These are phyloP conservation scores for Sebastolobus alascanus DNA, from an alignment of 2,797 vertebrate species.

Conservation along the genomic window DNA sequence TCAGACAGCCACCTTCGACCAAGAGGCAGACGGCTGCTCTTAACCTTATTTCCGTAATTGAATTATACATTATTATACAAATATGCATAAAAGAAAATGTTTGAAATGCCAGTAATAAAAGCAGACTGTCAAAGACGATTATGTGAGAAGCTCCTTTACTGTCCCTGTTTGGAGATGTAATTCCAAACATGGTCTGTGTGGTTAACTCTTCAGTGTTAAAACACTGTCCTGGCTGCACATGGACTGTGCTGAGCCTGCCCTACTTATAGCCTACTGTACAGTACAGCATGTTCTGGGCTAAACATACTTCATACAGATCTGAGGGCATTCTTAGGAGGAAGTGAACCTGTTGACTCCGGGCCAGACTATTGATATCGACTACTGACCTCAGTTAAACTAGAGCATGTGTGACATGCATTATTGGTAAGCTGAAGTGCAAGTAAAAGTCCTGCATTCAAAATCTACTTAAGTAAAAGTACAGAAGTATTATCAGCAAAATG, in stretches of 20 bases:
- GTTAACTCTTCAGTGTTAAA: not conserved
- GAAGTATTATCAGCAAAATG: too few species aligned
- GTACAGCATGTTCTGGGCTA: not conserved
- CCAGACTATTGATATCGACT: not conserved
- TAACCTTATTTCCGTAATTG: slow-evolving; percentile 50
- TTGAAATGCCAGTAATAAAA: not conserved
- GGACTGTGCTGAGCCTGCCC: not conserved
- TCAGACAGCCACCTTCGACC: not conserved
- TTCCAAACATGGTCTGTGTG: not conserved
- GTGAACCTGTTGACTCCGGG: not conserved
- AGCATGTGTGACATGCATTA: too few species aligned
- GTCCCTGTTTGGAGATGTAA: not conserved
- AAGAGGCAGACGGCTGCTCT: slow-evolving; percentile 30
- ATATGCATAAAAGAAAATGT: not conserved
- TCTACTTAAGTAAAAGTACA: too few species aligned
- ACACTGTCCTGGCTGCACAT: not conserved
- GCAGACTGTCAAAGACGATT: not conserved
- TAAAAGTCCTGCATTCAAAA: too few species aligned
- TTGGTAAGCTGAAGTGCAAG: too few species aligned
- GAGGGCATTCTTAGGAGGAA: not conserved
- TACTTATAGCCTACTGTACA: not conserved
- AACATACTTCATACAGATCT: slow-evolving; percentile 19
- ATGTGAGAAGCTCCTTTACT: not conserved
- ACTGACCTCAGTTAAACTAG: not conserved
- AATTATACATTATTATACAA: slow-evolving; percentile 37